Conservation (phyloP, 2,113 vertebrate species). For the Cephalopterus ornatus region DNA sequence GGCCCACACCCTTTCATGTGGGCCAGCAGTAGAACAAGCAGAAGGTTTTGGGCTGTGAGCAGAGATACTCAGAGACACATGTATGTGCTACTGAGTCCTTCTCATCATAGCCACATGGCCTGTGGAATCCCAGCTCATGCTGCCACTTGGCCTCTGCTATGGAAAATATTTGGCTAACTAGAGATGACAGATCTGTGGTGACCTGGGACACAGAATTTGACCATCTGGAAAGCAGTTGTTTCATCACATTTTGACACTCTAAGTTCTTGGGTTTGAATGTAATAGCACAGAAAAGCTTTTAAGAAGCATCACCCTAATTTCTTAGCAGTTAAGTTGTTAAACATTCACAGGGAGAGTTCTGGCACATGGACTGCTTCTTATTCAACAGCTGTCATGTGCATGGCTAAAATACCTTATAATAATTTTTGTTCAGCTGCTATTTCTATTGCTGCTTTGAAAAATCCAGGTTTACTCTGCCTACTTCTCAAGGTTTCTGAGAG, state of each 20-base stretch:
- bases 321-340: background rate
- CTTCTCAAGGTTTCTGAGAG: background rate
- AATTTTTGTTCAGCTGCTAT: background rate
- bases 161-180: background rate
- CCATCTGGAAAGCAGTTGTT: background rate
- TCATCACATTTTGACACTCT: background rate
- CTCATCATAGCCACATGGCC: accelerated
- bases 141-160: background rate
- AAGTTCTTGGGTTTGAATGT: background rate
- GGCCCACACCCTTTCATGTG: accelerated
- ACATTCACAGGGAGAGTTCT: accelerated
- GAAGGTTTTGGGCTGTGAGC: background rate
- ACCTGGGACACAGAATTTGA: background rate
- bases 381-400: background rate
- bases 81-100: background rate
- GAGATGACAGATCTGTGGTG: background rate
- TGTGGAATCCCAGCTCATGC: background rate
- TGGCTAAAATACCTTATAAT: background rate
- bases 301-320: background rate
- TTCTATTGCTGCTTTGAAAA: background rate
- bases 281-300: background rate
- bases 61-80: background rate
- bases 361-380: background rate
- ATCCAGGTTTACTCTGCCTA: background rate
- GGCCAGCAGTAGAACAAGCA: background rate